Base-by-base conservation (phyloP, 2,888 invertebrate genomes). In the Lysandra coridon region DNA sequence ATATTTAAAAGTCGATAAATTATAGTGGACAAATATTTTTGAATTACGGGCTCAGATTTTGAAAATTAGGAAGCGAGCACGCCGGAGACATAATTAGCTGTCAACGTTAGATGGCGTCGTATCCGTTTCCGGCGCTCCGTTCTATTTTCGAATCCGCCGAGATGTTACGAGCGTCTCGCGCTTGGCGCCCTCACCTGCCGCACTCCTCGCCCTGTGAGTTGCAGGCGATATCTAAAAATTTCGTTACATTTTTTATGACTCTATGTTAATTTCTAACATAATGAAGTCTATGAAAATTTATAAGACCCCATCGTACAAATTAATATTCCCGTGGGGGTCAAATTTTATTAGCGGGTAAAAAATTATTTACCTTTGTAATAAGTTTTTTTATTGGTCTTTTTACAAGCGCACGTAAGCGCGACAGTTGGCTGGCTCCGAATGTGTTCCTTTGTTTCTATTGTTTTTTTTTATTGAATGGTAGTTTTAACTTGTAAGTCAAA, bases 201-300 rank as follows among this genome's bases (percentile, higher is more conserved):
- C 84, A 91, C 91, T 91, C 92, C 89, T 87, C 85, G 89, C 81
- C 87, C 87, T 86, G 49, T 49, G 44, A 44, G 1, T 14, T 14
- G 53, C 86, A 86, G 90, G 90, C 87, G 90, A 86, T 90, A 88
- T 91, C 91, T 91, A 93, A 93, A 91, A 93, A 91, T 93, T 93
- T 92, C 91, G 93, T 94, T 93, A 90, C 88, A 86, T 87, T 89
- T 89, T 94, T 94, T 94, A 94, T 93, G 88, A 88, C 90, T 87
- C 90, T 93, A 94, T 94, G 94, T 93, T 94, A 94, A 94, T 94
- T 94, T 91, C 91, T 91, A 91, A 93, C 88, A 89, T 94, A 94
- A 94, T 94, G 93, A 94, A 92, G 90, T 89, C 92, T 90, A 93
- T 92, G 94, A 93, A 93, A 93, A 93, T 94, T 87, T 93, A 94